Conservation (phyloP, 2,888 invertebrate genomes). For the Empis livida region DNA sequence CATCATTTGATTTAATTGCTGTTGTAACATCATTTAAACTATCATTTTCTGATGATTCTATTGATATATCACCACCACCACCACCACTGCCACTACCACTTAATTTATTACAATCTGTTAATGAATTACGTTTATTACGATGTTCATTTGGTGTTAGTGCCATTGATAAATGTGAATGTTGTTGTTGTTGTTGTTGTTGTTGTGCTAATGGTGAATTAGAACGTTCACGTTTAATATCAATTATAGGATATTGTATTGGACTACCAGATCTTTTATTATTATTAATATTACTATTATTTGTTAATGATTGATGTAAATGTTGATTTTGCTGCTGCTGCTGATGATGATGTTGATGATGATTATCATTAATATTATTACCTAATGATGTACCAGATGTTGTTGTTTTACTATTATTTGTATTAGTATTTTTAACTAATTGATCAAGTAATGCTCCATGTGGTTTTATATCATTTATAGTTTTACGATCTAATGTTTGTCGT, state of each 20-base stretch:
- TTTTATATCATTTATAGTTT: slow-evolving; percentile 36
- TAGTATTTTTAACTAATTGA: slow-evolving; percentile 48
- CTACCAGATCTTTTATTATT: slow-evolving; percentile 28
- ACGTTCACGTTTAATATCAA: slow-evolving; percentile 47
- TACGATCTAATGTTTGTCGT: slow-evolving; percentile 60
- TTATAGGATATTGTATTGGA: slow-evolving; percentile 24
- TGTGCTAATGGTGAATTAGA: slow-evolving; percentile 21
- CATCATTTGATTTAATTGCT: slow-evolving; percentile 10
- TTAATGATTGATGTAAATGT: slow-evolving; percentile 15
- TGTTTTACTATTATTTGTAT: slow-evolving; percentile 40
- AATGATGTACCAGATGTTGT: slow-evolving; percentile 18
- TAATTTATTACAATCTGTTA: background rate
- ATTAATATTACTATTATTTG: background rate
- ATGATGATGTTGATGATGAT: no score
- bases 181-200: slow-evolving; percentile 3
- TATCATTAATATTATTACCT: no score
- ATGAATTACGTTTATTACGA: slow-evolving; percentile 5
- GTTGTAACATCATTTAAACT: slow-evolving; percentile 1
- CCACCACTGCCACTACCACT: background rate
- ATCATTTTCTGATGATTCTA: background rate
- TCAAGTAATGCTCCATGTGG: slow-evolving; percentile 47
- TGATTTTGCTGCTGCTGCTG: slow-evolving; percentile 22
- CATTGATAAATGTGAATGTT: background rate
- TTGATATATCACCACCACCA: background rate
- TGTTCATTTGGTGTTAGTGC: slow-evolving; percentile 15